Evolutionary conservation across 2,797 vertebrate genomes (phyloP), one percentile per base, ranked within the genome.

Genomic region (Oophaga sylvatica): DNA sequence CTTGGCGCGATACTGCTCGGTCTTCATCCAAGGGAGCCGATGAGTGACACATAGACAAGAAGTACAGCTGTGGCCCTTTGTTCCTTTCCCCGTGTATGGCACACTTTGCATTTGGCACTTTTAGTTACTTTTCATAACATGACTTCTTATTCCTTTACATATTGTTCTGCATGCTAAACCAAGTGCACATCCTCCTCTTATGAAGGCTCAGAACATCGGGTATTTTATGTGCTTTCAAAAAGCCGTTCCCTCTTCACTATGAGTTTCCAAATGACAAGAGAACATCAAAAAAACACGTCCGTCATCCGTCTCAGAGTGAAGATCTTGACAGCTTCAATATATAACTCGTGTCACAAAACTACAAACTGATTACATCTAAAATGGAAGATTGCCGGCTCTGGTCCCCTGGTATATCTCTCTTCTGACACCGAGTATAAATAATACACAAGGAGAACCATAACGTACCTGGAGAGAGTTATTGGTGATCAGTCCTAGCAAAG

Each of bases 311-410:
- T 62, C 10, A 4, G n/a, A 53, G 79, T 29, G 56, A 35, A 48
- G 59, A 48, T 73, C 79, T 35, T 81, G 78, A 73, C 79, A 87
- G 85, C 68, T 75, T 35, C 68, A 53, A 73, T 87, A 81, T 81
- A 87, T 73, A 87, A 81, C 79, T 75, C 79, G 48, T 71, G 68
- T 80, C 85, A 86, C 67, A 81, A 65, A 81, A 62, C 41, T 70
- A 41, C 79, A 81, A 80, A 75, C 85, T 81, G 68, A 81, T 87
- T 63, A 35, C 80, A 77, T 82, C 68, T 19, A 68, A 87, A 65
- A 68, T 19, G 60, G 60, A 81, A 56, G 80, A n/a, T 20, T 16
- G 26, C 48, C 5, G 48, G 57, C 67, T 56, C 41, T 19, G 79
- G 41, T 87, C 60, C 59, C 80, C 79, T 31, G 86, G 10, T 77